Base-by-base conservation (phyloP, 2,113 vertebrate species). In the Ochotona curzoniae region DNA sequence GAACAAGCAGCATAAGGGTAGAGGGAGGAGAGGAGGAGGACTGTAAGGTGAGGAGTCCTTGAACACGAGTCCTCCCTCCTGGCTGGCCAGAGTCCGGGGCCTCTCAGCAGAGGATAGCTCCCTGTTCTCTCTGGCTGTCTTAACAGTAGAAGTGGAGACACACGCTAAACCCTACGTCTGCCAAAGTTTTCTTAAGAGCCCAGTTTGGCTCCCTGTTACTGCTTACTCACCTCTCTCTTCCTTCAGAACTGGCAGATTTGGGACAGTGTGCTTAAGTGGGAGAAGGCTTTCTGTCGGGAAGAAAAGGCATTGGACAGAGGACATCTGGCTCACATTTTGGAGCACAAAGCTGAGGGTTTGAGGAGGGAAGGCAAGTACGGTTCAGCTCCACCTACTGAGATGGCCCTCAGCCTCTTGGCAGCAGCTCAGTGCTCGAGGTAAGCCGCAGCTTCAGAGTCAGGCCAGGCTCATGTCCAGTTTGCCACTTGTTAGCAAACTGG, bases 381-480 rank as follows among this genome's bases (percentile, higher is more conserved):
- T 66, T 28, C 13, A 1, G 51, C 57, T 87, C 21, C 67, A 13
- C 15, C 64, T 51, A 35, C 51, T 26, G 26, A 82, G 78, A 85
- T 20, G 1, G 8, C 30, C n/a, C 87, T 64, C 25, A 28, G 44
- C 78, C 71, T 64, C 54, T 64, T 26, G 82, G 60, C 11, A 70
- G 61, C 81, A 30, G 4, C 76, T 32, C 23, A 1, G 38, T 6
- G 61, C 84, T 91, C 44, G 21, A 61, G 35, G 26, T 47, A 18
- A 51, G 26, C 83, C 7, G 15, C 38, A 25, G 44, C 61, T 32
- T 89, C 57, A 49, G 26, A 74, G 47, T 60, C 47, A 61, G 61
- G 30, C 78, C 66, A 66, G 78, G 76, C 74, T 61, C 15, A 1
- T 54, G 80, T 91, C 89, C 80, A 92, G 15, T 49, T 87, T 82